Conservation (phyloP, 1,140 invertebrate species). For the Chymomyza costata region DNA sequence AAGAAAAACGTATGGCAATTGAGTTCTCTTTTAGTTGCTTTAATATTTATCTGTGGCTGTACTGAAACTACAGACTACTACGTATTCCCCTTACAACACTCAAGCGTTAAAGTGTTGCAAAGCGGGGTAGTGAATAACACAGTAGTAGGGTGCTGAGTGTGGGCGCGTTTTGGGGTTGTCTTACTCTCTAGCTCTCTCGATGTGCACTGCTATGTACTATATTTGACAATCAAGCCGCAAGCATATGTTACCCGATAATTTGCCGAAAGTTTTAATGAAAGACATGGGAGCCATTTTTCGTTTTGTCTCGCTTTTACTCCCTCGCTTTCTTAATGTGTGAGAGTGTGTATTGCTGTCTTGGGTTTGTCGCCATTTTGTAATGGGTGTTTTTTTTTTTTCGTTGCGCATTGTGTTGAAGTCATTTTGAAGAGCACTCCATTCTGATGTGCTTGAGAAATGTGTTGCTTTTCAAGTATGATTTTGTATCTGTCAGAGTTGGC, state of each 20-base stretch:
- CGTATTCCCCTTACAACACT: constrained; percentile 64
- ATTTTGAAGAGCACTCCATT: no score
- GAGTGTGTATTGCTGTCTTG: no score
- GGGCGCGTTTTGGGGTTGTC: no score
- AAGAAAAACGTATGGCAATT: constrained; percentile 49
- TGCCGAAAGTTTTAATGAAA: constrained; percentile 76
- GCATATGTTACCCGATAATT: constrained; percentile 76
- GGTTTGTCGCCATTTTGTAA: constrained; percentile 53
- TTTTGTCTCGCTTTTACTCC: constrained; percentile 23
- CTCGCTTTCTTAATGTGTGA: constrained; percentile 16
- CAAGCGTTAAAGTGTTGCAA: constrained; percentile 64
- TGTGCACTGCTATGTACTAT: constrained; percentile 9
- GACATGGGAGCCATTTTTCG: constrained; percentile 75
- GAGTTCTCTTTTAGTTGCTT: constrained; percentile 44
- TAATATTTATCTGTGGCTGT: constrained; percentile 50
- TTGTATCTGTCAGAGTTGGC: constrained; percentile 1
- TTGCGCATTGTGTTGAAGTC: constrained; percentile 48
- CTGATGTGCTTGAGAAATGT: constrained; percentile 64
- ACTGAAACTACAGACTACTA: neutral
- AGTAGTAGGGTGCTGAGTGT: neutral
- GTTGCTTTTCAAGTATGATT: constrained; percentile 12
- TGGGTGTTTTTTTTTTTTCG: constrained; percentile 15
- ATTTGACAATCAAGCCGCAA: constrained; percentile 71
- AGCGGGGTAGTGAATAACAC: constrained; percentile 1
- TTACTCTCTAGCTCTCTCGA: no score